Percentiles rank a stretch among this genome's conserved stretches.
Evolutionary conservation across 2,888 invertebrate genomes (phyloP).

Genomic region (Sthenelais limicola): DNA sequence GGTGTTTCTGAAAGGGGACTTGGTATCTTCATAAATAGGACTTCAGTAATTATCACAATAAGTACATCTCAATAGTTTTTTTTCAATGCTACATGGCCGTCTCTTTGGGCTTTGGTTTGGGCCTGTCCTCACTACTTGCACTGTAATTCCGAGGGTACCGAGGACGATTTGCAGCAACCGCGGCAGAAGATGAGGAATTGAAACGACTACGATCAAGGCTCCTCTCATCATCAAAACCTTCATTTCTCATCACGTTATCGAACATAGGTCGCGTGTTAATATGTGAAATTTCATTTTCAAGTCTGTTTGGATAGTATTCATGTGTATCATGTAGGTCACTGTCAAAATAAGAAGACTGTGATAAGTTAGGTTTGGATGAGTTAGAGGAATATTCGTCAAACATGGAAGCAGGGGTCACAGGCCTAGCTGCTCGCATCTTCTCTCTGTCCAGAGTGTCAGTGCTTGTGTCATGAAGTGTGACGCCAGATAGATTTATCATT

Average conservation of each 20-base stretch:
- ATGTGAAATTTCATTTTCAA: slow-evolving; percentile 59
- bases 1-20: no score
- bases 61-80: background rate
- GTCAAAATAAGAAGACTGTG: slow-evolving; percentile 48
- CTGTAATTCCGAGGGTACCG: background rate
- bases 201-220: slow-evolving; percentile 40
- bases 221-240: slow-evolving; percentile 42
- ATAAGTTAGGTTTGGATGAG: slow-evolving; percentile 41
- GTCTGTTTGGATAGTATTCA: slow-evolving; percentile 48
- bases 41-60: background rate
- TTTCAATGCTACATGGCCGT: slow-evolving; percentile 41
- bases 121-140: background rate
- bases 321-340: slow-evolving; percentile 49
- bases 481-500: slow-evolving; percentile 50
- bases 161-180: background rate
- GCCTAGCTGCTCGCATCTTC: slow-evolving; percentile 44
- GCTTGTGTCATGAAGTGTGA: slow-evolving; percentile 50
- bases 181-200: background rate
- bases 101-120: slow-evolving; percentile 42
- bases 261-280: slow-evolving; percentile 36
- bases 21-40: no score
- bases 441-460: slow-evolving; percentile 48
- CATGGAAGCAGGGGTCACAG: slow-evolving; percentile 47
- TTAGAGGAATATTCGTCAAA: slow-evolving; percentile 29
- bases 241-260: slow-evolving; percentile 41